phyloP scores from a whole-genome alignment of 1,140 invertebrate species.

The Chironomus tepperi region DNA sequence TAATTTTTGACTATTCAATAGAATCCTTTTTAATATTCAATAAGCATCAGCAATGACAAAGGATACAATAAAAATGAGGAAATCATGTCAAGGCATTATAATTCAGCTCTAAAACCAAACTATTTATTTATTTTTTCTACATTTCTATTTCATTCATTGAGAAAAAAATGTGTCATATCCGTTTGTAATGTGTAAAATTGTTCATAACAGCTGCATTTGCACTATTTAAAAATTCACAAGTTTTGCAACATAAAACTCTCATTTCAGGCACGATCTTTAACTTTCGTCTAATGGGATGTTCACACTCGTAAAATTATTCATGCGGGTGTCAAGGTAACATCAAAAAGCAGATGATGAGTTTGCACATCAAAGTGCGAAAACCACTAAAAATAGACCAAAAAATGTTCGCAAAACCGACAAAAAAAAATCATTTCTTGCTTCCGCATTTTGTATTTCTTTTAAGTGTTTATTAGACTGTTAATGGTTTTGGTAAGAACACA shows the following conservation, averaged over 20 bases:
- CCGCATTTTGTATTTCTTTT: too few relatives aligned
- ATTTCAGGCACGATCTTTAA: neutral
- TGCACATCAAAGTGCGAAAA: neutral
- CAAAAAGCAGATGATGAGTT: neutral
- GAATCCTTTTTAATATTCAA: too few relatives aligned
- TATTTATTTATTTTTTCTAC: too few relatives aligned
- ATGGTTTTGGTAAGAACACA: too few relatives aligned
- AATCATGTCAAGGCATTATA: neutral
- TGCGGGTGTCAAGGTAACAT: conserved; percentile 11
- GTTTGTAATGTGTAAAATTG: neutral
- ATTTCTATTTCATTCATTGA: too few relatives aligned
- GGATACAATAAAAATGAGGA: neutral
- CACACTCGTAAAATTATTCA: neutral
- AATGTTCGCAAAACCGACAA: neutral
- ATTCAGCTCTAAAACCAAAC: too few relatives aligned
- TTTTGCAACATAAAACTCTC: neutral
- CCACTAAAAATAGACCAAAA: neutral
- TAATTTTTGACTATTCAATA: too few relatives aligned
- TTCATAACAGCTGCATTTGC: neutral
- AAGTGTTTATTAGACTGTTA: too few relatives aligned
- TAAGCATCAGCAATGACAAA: too few relatives aligned
- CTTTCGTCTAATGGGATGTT: too few relatives aligned
- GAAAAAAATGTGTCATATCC: neutral
- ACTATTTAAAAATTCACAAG: neutral
- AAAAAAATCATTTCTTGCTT: too few relatives aligned